These are phyloP conservation scores for Dimorphilus gyrociliatus DNA, from an alignment of 2,888 invertebrate species.

Conservation along the genomic window DNA sequence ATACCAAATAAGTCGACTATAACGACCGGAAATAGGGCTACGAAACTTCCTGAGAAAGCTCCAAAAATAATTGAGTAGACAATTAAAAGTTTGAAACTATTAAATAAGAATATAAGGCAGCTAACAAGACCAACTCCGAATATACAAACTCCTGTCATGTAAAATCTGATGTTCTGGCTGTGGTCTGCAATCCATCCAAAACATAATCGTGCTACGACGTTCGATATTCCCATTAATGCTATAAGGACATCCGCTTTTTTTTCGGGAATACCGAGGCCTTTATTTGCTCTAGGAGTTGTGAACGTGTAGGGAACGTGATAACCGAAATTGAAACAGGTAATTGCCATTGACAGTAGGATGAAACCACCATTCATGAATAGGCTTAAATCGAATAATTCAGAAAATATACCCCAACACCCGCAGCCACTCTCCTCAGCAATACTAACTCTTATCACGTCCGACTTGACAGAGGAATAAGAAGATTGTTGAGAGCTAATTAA, in stretches of 20 bases:
- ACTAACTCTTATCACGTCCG: too few species aligned
- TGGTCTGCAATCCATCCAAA: constrained; percentile 4
- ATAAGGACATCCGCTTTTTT: constrained; percentile 5
- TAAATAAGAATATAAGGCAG: too few species aligned
- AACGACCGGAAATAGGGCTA: too few species aligned
- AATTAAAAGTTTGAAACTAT: too few species aligned
- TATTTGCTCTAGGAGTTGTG: constrained; percentile 7
- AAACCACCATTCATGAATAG: constrained; percentile 6
- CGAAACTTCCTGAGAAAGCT: too few species aligned
- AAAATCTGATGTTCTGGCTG: constrained; percentile 2
- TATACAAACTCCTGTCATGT: not conserved
- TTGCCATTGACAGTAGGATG: constrained; percentile 4
- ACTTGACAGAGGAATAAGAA: too few species aligned
- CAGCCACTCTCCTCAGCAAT: not conserved
- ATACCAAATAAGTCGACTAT: too few species aligned
- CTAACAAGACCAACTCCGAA: too few species aligned
- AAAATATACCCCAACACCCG: constrained; percentile 1
- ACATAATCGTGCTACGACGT: too few species aligned
- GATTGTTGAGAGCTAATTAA: too few species aligned
- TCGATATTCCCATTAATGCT: constrained; percentile 9
- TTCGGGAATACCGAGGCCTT: constrained; percentile 4
- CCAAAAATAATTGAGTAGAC: too few species aligned
- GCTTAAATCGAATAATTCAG: constrained; percentile 4
- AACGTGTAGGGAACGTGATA: constrained; percentile 11
- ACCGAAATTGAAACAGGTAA: constrained; percentile 8